Percentiles rank a stretch among this genome's conserved stretches.
phyloP scores from a whole-genome alignment of 2,888 invertebrate species.

The Heterodera filipjevi region DNA sequence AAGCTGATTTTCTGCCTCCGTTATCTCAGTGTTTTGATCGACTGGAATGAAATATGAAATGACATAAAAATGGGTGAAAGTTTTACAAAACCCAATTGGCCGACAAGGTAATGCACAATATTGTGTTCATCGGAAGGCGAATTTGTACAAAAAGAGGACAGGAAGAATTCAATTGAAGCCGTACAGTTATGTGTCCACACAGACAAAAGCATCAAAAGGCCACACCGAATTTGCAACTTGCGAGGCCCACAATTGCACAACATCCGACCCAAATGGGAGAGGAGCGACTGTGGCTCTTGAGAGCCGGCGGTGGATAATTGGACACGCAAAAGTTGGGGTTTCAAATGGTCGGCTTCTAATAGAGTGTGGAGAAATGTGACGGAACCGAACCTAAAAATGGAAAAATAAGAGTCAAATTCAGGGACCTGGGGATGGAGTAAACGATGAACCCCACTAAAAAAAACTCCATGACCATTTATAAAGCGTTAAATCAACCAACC shows the following conservation, averaged over 20 bases:
- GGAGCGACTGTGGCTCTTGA: slow-evolving; percentile 82
- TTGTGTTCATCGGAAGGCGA: slow-evolving; percentile 42
- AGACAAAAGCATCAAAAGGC: slow-evolving; percentile 84
- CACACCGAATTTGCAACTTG: slow-evolving; percentile 78
- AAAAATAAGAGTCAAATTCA: neutral
- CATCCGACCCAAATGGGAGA: slow-evolving; percentile 74
- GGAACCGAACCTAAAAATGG: slow-evolving; percentile 82
- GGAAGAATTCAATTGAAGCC: slow-evolving; percentile 80
- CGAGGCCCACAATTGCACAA: slow-evolving; percentile 52
- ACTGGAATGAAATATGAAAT: slow-evolving; percentile 47
- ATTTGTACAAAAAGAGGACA: slow-evolving; percentile 67
- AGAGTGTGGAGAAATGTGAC: slow-evolving; percentile 87
- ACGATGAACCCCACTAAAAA: neutral
- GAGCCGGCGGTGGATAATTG: slow-evolving; percentile 76
- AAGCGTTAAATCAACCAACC: slow-evolving; percentile 21
- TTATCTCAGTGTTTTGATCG: slow-evolving; percentile 81
- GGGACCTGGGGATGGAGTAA: too few relatives aligned
- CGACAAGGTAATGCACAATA: slow-evolving; percentile 56
- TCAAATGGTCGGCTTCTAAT: slow-evolving; percentile 73
- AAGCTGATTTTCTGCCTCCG: slow-evolving; percentile 76
- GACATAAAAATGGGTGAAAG: neutral
- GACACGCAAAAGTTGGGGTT: slow-evolving; percentile 87
- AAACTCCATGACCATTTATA: too few relatives aligned
- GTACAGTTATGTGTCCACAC: slow-evolving; percentile 86
- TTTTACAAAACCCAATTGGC: slow-evolving; percentile 49